Percentiles rank a stretch among this genome's conserved stretches.
These are phyloP conservation scores for Elaphurus davidianus DNA, from an alignment of 2,113 vertebrate species.

Conservation along the genomic window DNA sequence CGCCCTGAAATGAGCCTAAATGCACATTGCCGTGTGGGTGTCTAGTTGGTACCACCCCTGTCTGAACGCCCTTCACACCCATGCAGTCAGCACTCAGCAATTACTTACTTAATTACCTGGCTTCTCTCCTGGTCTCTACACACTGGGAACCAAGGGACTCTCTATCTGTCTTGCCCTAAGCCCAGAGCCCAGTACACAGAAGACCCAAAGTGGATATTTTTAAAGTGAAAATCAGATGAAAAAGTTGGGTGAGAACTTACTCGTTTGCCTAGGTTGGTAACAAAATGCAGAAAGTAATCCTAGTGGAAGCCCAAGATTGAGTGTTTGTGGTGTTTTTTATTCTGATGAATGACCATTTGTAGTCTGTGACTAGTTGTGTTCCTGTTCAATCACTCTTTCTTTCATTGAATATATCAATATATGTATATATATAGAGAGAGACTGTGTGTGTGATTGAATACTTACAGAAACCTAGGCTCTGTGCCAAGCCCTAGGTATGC, in stretches of 20 bases:
- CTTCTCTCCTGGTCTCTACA: neutral
- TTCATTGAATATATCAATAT: neutral
- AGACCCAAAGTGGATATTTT: neutral
- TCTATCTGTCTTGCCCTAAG: neutral
- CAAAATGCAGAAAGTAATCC: neutral
- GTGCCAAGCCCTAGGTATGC: neutral
- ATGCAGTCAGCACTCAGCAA: neutral
- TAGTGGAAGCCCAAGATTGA: neutral
- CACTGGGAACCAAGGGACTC: neutral
- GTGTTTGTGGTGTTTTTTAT: neutral
- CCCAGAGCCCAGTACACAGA: neutral
- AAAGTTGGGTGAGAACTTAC: neutral
- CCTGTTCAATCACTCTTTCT: neutral
- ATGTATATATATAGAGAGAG: fast-evolving
- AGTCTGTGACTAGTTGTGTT: neutral
- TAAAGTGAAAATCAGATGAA: neutral
- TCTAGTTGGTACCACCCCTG: neutral
- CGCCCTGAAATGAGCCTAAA: neutral
- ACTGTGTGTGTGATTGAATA: neutral
- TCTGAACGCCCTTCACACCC: neutral
- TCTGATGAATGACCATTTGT: neutral
- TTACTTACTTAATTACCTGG: neutral
- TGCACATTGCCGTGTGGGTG: fast-evolving
- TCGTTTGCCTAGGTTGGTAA: neutral
- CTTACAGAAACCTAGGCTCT: neutral